Percentiles rank a stretch among this genome's conserved stretches.
Evolutionary conservation across 2,113 vertebrate species (phyloP).

Genomic region (Misgurnus mizolepis): DNA sequence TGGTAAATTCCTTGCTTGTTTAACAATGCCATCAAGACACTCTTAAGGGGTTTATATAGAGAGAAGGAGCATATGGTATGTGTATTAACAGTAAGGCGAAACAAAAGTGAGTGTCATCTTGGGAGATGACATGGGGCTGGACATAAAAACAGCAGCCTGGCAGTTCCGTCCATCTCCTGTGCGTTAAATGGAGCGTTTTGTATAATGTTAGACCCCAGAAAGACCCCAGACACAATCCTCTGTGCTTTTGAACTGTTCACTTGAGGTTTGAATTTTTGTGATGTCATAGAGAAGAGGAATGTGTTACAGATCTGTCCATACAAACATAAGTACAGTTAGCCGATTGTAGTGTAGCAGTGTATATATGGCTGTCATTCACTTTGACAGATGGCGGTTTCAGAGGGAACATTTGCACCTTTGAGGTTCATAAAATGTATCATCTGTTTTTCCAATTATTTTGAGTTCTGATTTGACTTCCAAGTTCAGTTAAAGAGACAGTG

Average conservation of each 20-base stretch:
- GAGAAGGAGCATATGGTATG: conserved; percentile 66
- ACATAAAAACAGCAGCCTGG: conserved; percentile 30
- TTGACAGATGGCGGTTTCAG: conserved; percentile 9
- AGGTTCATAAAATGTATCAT: conserved; percentile 21
- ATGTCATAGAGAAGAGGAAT: conserved; percentile 21
- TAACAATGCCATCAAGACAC: conserved; percentile 67
- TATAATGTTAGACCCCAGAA: conserved; percentile 31
- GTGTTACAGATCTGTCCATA: background rate
- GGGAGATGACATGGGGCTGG: conserved; percentile 30
- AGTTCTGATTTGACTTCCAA: background rate
- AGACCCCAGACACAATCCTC: background rate
- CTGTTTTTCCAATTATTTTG: conserved; percentile 17
- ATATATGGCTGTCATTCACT: conserved; percentile 23
- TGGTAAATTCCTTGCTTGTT: conserved; percentile 65
- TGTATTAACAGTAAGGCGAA: conserved; percentile 49
- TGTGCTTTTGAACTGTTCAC: background rate
- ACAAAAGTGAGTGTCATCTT: background rate
- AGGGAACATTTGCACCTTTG: conserved; percentile 17
- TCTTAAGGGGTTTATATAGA: conserved; percentile 31
- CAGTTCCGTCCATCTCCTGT: conserved; percentile 34
- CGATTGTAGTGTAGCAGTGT: background rate
- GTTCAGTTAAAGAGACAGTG: background rate
- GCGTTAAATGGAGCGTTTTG: background rate
- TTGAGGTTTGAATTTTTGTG: conserved; percentile 15
- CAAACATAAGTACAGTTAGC: background rate